Evolutionary conservation across 2,797 vertebrate species (phyloP).

Genomic region (Pogoniulus pusillus): DNA sequence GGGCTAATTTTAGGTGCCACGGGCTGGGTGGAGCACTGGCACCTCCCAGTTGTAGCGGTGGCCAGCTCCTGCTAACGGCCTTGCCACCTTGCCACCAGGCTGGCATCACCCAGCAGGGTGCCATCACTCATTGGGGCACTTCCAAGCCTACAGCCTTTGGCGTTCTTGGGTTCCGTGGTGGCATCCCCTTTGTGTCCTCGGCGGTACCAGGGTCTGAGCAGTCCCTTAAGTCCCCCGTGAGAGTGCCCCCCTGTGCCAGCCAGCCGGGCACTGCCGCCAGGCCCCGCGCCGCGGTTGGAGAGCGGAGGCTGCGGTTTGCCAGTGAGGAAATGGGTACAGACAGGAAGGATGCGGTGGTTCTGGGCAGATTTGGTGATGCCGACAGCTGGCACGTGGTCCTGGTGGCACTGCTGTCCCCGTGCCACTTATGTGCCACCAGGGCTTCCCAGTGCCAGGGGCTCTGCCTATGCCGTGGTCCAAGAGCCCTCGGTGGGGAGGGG

Average conservation of each 20-base stretch:
- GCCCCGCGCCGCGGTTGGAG: background rate
- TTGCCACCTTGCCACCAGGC: rapidly evolving
- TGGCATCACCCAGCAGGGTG: background rate
- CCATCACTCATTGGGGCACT: background rate
- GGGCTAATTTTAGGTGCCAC: background rate
- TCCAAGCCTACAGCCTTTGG: rapidly evolving
- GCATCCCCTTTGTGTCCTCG: background rate
- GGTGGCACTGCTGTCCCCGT: background rate
- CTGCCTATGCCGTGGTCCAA: no score
- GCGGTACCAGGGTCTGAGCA: background rate
- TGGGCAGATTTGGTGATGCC: background rate
- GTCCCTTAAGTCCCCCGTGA: rapidly evolving
- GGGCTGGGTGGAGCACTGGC: background rate
- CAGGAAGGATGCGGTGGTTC: background rate
- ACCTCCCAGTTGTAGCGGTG: background rate
- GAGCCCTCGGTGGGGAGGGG: no score
- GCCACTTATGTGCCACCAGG: background rate
- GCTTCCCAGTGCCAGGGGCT: background rate
- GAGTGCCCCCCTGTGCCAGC: background rate
- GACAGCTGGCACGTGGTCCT: background rate
- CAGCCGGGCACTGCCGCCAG: background rate
- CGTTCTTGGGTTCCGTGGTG: background rate
- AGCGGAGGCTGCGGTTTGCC: conserved; percentile 4
- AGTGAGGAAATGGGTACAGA: background rate
- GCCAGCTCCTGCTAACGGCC: background rate